These are phyloP conservation scores for Macaria notata DNA, from an alignment of 2,888 invertebrate species.

Conservation along the genomic window DNA sequence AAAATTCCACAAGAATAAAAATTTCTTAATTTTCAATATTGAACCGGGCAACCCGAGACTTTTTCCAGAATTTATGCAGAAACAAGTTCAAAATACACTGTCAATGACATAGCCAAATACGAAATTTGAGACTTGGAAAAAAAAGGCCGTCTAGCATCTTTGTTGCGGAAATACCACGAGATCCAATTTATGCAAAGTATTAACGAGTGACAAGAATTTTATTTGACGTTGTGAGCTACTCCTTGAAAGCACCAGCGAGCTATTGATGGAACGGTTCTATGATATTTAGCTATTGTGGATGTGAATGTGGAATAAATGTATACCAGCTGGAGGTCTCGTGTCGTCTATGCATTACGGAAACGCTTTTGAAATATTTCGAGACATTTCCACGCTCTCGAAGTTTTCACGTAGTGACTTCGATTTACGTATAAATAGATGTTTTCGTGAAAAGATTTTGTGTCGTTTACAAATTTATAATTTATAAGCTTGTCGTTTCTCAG, in stretches of 20 bases:
- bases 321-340: slow-evolving; percentile 16
- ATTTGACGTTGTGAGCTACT: slow-evolving; percentile 61
- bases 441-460: neutral
- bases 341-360: slow-evolving; percentile 23
- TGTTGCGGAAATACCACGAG: slow-evolving; percentile 69
- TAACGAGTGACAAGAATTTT: slow-evolving; percentile 75
- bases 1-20: too few relatives aligned
- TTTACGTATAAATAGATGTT: neutral
- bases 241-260: slow-evolving; percentile 51
- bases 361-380: slow-evolving; percentile 19
- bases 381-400: slow-evolving; percentile 6
- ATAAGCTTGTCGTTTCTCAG: too few relatives aligned
- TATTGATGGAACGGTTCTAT: slow-evolving; percentile 53
- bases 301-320: slow-evolving; percentile 31
- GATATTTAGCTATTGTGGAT: slow-evolving; percentile 42
- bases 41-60: slow-evolving; percentile 12
- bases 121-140: slow-evolving; percentile 34
- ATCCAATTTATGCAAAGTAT: slow-evolving; percentile 78
- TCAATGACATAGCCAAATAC: slow-evolving; percentile 30
- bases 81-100: slow-evolving; percentile 19
- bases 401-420: slow-evolving; percentile 2
- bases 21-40: too few relatives aligned
- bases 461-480: neutral
- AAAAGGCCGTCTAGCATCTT: slow-evolving; percentile 66
- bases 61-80: slow-evolving; percentile 15